phyloP scores from a whole-genome alignment of 1,140 invertebrate genomes.

The Orchestia grillus region DNA sequence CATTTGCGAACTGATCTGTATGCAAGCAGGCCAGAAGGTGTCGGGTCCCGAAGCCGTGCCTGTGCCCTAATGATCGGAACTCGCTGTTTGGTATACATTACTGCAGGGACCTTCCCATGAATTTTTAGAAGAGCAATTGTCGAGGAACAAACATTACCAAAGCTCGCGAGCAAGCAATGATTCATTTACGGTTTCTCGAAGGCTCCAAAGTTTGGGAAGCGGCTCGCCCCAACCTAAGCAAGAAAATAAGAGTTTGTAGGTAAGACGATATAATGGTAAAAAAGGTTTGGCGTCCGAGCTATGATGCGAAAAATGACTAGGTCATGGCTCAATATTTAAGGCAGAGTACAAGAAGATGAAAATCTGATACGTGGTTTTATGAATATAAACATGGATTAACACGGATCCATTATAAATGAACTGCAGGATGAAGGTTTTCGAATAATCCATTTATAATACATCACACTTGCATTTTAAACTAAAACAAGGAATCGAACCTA shows the following conservation, averaged over 20 bases:
- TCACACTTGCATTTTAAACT: no score
- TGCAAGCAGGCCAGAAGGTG: neutral
- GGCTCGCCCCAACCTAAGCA: neutral
- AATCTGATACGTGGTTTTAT: no score
- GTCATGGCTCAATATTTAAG: neutral
- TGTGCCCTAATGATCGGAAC: constrained; percentile 11
- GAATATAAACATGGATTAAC: no score
- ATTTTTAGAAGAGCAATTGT: constrained; percentile 50
- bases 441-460: no score
- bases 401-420: no score
- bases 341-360: no score
- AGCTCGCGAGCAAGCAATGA: neutral
- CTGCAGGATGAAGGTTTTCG: no score
- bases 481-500: no score
- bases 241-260: neutral
- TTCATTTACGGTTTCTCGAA: neutral
- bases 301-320: neutral
- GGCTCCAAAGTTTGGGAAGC: neutral
- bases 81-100: constrained; percentile 50
- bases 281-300: neutral
- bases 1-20: neutral
- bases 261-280: neutral
- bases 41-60: neutral
- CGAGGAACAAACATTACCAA: neutral
- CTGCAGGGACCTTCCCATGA: neutral